Evolutionary conservation across 1,140 invertebrate genomes (phyloP).

Genomic region (Notospermus geniculatus): DNA sequence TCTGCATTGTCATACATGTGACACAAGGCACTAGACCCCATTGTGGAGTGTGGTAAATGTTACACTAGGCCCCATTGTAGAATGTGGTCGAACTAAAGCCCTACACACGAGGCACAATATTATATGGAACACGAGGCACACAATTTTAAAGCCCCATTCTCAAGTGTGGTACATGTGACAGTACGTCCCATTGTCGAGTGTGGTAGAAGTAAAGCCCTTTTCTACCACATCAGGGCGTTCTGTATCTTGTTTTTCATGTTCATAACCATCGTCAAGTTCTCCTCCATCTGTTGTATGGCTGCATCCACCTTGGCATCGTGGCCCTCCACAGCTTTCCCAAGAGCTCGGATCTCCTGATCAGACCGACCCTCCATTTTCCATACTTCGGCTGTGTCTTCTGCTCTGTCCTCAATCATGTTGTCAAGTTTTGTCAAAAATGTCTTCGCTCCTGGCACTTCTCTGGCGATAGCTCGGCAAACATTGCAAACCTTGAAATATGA

Average conservation of each 20-base stretch:
- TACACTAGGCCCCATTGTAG: too few species aligned
- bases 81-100: too few species aligned
- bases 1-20: too few species aligned
- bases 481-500: conserved; percentile 41
- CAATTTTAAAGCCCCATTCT: too few species aligned
- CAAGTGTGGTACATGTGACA: too few species aligned
- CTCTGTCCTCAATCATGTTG: conserved; percentile 28
- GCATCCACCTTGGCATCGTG: conserved; percentile 30
- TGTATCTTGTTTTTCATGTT: conserved; percentile 12
- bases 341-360: conserved; percentile 17
- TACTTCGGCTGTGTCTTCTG: conserved; percentile 10
- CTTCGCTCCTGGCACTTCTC: conserved; percentile 30
- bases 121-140: too few species aligned
- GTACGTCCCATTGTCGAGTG: too few species aligned
- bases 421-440: conserved; percentile 25
- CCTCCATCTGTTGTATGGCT: background rate
- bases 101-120: too few species aligned
- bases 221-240: conserved; percentile 13
- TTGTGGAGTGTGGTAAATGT: too few species aligned
- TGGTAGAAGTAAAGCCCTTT: too few species aligned
- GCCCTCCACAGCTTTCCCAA: conserved; percentile 27
- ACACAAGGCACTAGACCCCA: too few species aligned
- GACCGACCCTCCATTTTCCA: conserved; percentile 15
- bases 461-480: conserved; percentile 32
- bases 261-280: conserved; percentile 3